phyloP scores from a whole-genome alignment of 2,888 invertebrate species.

The Melieria omissa region DNA sequence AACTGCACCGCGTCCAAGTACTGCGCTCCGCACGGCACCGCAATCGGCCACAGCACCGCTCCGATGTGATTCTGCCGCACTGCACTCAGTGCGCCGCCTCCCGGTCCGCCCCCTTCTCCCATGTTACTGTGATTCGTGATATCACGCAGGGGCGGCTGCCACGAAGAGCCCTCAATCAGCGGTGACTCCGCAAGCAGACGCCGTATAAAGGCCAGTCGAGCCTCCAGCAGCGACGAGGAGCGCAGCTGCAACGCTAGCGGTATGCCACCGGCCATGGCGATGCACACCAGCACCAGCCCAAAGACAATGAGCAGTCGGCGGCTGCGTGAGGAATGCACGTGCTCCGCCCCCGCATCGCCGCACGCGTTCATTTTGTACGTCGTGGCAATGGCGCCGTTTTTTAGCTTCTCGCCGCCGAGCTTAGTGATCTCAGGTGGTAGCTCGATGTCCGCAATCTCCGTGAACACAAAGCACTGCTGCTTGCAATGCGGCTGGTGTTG shows the following conservation, averaged over 20 bases:
- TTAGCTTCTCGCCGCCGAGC: conserved; percentile 61
- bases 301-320: conserved; percentile 59
- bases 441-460: conserved; percentile 67
- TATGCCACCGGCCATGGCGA: conserved; percentile 67
- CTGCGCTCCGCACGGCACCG: conserved; percentile 73
- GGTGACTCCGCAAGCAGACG: conserved; percentile 70
- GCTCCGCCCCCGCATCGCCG: conserved; percentile 51
- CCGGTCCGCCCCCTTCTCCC: conserved; percentile 55
- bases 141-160: conserved; percentile 57
- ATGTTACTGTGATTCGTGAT: conserved; percentile 50
- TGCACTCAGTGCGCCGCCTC: conserved; percentile 54
- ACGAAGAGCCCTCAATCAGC: conserved; percentile 70
- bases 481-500: conserved; percentile 63
- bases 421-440: conserved; percentile 66
- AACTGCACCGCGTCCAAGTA: conserved; percentile 75
- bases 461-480: conserved; percentile 67
- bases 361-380: conserved; percentile 63
- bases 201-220: conserved; percentile 70
- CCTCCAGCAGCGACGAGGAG: conserved; percentile 70
- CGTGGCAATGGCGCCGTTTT: conserved; percentile 60
- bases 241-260: conserved; percentile 70
- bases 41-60: conserved; percentile 67
- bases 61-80: conserved; percentile 70
- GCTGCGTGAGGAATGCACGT: conserved; percentile 54
- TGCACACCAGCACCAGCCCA: conserved; percentile 60